These are phyloP conservation scores for Tolmerus cingulatus DNA, from an alignment of 2,888 invertebrate genomes.

Conservation along the genomic window DNA sequence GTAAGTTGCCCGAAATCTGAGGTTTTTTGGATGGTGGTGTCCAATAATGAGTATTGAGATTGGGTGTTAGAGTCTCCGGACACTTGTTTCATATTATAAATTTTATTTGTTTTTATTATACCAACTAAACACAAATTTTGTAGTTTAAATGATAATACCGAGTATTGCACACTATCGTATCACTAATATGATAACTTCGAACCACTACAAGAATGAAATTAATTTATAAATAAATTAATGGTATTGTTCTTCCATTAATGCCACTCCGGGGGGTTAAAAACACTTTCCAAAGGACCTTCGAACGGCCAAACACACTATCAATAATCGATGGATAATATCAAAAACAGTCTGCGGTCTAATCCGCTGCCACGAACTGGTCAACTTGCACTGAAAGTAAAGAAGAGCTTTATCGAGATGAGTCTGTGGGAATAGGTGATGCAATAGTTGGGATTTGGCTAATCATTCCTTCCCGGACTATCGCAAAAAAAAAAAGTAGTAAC, in stretches of 20 bases:
- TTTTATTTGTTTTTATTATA: background rate
- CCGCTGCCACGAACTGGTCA: background rate
- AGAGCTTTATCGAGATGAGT: background rate
- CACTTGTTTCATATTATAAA: background rate
- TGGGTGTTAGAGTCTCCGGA: background rate
- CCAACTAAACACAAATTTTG: background rate
- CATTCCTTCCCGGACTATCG: background rate
- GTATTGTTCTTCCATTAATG: background rate
- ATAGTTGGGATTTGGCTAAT: background rate
- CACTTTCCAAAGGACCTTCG: background rate
- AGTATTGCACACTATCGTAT: background rate
- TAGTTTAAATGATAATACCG: background rate
- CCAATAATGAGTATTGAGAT: background rate
- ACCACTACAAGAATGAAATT: background rate
- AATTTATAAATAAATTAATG: background rate
- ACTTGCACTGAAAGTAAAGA: background rate
- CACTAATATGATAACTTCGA: background rate
- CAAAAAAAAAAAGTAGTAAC: no score
- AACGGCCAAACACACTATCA: background rate
- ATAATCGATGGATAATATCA: background rate
- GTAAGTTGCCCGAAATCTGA: background rate
- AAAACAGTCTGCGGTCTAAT: background rate
- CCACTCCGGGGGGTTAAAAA: background rate
- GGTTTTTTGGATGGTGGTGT: background rate
- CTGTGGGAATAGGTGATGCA: background rate